phyloP scores from a whole-genome alignment of 2,888 invertebrate species.

The Nemoura dubitans region DNA sequence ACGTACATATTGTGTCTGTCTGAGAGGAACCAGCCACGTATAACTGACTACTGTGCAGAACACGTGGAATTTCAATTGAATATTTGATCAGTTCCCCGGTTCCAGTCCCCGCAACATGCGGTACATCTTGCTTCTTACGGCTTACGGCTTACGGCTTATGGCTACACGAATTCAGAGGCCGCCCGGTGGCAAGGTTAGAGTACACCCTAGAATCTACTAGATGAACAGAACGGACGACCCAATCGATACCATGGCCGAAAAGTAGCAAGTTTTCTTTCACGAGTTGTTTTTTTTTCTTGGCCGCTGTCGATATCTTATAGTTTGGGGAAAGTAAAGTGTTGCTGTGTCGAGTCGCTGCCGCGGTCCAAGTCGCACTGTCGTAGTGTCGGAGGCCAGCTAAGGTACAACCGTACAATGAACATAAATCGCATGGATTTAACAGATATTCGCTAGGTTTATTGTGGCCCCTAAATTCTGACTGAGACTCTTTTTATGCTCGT shows the following conservation, averaged over 20 bases:
- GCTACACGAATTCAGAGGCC: neutral
- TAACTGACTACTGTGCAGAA: no score
- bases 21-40: neutral
- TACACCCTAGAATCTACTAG: conserved; percentile 7
- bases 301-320: neutral
- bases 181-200: neutral
- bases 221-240: neutral
- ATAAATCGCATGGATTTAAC: no score
- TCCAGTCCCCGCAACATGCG: neutral
- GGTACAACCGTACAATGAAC: no score
- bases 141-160: neutral
- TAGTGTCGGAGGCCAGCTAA: no score
- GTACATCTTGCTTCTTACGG: neutral
- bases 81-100: neutral
- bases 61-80: neutral
- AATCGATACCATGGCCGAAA: neutral
- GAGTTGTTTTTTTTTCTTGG: neutral
- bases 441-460: no score
- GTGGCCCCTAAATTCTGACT: no score
- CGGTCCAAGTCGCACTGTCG: neutral
- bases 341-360: no score
- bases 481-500: no score
- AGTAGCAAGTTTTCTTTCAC: neutral
- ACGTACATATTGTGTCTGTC: no score
- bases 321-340: neutral